Conservation (phyloP, 2,888 invertebrate genomes). For the Andricus quercusramuli region DNA sequence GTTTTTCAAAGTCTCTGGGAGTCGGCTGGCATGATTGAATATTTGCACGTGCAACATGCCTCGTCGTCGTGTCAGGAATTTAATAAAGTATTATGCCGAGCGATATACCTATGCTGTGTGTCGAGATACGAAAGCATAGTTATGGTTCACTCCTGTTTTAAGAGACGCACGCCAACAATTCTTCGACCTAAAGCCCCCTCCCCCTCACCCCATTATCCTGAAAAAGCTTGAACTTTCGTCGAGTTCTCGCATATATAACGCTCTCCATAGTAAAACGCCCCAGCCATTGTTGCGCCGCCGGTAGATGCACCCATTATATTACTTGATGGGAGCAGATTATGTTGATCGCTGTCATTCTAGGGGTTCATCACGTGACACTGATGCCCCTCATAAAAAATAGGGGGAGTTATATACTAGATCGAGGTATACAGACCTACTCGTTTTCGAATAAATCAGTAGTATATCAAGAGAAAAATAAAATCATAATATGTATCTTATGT, state of each 20-base stretch:
- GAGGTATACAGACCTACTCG: background rate
- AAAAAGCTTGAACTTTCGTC: constrained; percentile 51
- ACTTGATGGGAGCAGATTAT: constrained; percentile 62
- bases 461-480: background rate
- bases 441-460: background rate
- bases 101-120: constrained; percentile 1
- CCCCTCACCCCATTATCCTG: constrained; percentile 45
- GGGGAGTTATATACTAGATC: constrained; percentile 17
- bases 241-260: constrained; percentile 1
- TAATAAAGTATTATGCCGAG: constrained; percentile 73
- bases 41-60: constrained; percentile 74
- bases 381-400: constrained; percentile 53
- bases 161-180: constrained; percentile 18
- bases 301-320: constrained; percentile 63
- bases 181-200: background rate
- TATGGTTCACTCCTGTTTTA: constrained; percentile 33
- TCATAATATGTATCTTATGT: background rate
- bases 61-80: constrained; percentile 74
- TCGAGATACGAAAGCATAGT: constrained; percentile 15
- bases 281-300: constrained; percentile 56
- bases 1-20: background rate
- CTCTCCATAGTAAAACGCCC: constrained; percentile 51
- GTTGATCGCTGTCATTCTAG: constrained; percentile 62
- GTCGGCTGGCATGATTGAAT: constrained; percentile 59
- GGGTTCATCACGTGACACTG: constrained; percentile 63